Evolutionary conservation across 1,140 invertebrate genomes (phyloP), one percentile per base, ranked within the genome.

Genomic region (Colletes gigas): DNA sequence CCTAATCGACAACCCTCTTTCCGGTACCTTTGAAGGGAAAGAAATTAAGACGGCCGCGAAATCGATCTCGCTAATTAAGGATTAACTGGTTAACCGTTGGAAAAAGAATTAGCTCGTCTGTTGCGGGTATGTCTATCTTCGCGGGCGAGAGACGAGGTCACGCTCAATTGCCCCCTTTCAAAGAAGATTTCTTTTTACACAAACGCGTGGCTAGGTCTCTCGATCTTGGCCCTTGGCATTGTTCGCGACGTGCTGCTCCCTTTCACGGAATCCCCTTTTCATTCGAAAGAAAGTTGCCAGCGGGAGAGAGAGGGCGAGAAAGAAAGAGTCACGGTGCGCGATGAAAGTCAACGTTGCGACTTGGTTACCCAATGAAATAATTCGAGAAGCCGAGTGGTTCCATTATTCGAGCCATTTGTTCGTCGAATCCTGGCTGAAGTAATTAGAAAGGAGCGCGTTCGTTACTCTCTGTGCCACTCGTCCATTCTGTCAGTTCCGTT

Each of bases 81-180:
- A 30, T 55, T 59, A 47, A 17, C 69, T 6, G 17, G 41, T 17
- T 30, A 39, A 14, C 14, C 1, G 19, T 9, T 7, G 6, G 14
- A 8, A 10, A 15, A 41, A 39, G 44, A 57, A 67, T 75, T 67
- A 67, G 39, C n/a, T 21, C 39, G 4, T 17, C 15, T 39, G 30
- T 44, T 55, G 62, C 62, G 30, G 50, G 55, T 4, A 0, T 0
- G 30, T 30, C 30, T 30, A 30, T 30, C 30, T 30, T 30, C 30
- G 30, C 2, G 30, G 30, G 30, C 30, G n/a, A 21, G 54, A 41
- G 15, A 9, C 39, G 17, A 30, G 17, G 9, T 1, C 44, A 19
- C 75, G 75, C 55, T 77, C 75, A 60, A 77, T 77, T 77, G 66
- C 75, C 47, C 44, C 75, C 30, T 69, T 69, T 70, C 55, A 77